Conservation (phyloP, 2,888 invertebrate genomes). For the Brenthis hecate region DNA sequence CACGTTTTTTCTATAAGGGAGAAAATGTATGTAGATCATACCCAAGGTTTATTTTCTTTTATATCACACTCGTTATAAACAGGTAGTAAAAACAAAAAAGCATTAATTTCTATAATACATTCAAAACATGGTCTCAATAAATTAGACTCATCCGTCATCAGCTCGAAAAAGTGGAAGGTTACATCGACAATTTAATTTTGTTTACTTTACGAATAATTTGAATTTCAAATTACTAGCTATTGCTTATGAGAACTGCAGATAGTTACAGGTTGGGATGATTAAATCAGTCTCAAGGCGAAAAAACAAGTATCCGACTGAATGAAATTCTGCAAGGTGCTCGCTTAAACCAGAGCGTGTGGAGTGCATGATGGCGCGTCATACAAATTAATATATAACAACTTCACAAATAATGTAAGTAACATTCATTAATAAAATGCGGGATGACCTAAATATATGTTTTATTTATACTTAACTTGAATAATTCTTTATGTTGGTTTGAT, state of each 20-base stretch:
- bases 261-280: constrained; percentile 28
- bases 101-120: constrained; percentile 7
- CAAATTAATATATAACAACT: background rate
- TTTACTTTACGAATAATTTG: constrained; percentile 60
- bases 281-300: constrained; percentile 24
- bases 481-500: too few species aligned
- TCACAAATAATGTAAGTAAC: background rate
- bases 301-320: constrained; percentile 20
- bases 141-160: constrained; percentile 1
- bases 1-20: too few species aligned
- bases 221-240: constrained; percentile 51
- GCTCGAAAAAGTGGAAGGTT: background rate
- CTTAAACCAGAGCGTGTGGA: background rate
- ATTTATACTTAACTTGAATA: too few species aligned
- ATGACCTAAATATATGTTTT: too few species aligned
- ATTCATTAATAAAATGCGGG: too few species aligned
- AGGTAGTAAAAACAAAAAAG: constrained; percentile 3
- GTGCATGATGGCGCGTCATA: constrained; percentile 6
- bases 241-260: constrained; percentile 27
- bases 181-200: constrained; percentile 44
- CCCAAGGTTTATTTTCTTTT: too few species aligned
- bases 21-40: too few species aligned
- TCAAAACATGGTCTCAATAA: constrained; percentile 2
- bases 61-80: background rate
- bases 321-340: constrained; percentile 23